Evolutionary conservation across 2,888 invertebrate genomes (phyloP).

Genomic region (Crematogaster levior): DNA sequence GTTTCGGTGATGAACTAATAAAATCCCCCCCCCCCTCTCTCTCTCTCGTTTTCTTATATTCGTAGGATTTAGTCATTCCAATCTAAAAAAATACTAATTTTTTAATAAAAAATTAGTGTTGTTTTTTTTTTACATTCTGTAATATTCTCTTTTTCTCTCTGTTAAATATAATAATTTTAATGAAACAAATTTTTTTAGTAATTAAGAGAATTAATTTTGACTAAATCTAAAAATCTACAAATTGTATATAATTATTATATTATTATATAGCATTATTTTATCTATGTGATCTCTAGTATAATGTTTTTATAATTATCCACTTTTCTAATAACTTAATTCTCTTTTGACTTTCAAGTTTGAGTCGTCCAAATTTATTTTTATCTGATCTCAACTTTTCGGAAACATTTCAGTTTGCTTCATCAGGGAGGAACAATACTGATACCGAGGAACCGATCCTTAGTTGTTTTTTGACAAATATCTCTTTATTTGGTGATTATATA

Average conservation of each 20-base stretch:
- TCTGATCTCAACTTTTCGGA: too few species aligned
- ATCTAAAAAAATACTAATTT: too few species aligned
- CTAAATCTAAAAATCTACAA: too few species aligned
- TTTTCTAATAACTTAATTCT: not conserved
- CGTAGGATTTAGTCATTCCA: not conserved
- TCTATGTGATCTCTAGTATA: too few species aligned
- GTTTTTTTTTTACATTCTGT: not conserved
- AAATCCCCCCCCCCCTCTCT: not conserved
- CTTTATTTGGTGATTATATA: too few species aligned
- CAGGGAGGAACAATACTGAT: too few species aligned
- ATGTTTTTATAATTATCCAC: not conserved
- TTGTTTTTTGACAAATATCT: too few species aligned
- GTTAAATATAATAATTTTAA: not conserved
- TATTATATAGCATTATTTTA: too few species aligned
- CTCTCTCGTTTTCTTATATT: not conserved
- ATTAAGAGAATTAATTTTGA: not conserved
- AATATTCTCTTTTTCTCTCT: not conserved
- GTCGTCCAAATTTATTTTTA: too few species aligned
- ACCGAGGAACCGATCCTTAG: too few species aligned
- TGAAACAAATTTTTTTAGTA: not conserved
- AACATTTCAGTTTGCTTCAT: too few species aligned
- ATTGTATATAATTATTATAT: not conserved
- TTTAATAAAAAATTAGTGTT: not conserved
- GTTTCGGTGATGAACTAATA: conserved; percentile 82
- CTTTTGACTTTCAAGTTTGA: too few species aligned